phyloP scores from a whole-genome alignment of 2,888 invertebrate genomes.

The Acleris laterana region DNA sequence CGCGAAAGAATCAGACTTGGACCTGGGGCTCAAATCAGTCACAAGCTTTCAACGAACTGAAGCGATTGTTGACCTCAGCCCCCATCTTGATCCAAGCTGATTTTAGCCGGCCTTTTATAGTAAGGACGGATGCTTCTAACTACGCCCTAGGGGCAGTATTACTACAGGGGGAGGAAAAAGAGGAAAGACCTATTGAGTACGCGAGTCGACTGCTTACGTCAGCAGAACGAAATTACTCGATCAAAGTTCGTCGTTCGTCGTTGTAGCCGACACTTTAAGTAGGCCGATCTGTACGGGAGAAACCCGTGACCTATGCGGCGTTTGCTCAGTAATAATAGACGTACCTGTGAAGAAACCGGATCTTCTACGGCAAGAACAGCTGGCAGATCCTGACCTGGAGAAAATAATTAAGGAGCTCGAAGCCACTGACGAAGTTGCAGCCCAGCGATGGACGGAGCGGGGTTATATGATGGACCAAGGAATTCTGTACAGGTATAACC shows the following conservation, averaged over 20 bases:
- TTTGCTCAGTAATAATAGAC: slow-evolving; percentile 40
- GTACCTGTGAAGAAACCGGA: slow-evolving; percentile 31
- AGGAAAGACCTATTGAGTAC: background rate
- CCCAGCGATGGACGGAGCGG: background rate
- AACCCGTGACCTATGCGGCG: slow-evolving; percentile 24
- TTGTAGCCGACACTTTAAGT: background rate
- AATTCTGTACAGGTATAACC: background rate
- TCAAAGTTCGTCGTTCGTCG: no score
- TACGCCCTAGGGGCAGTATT: no score
- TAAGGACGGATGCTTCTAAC: no score
- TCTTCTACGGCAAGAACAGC: slow-evolving; percentile 39
- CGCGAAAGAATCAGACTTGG: no score
- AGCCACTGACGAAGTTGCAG: slow-evolving; percentile 10
- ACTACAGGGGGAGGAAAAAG: no score
- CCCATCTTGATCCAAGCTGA: no score
- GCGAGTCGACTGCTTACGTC: background rate
- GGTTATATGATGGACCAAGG: slow-evolving; percentile 4
- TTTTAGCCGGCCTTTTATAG: no score
- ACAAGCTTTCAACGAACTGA: no score
- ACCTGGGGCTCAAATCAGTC: no score
- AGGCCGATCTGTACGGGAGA: background rate
- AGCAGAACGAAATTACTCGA: background rate
- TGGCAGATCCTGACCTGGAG: slow-evolving; percentile 39
- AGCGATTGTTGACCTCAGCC: no score
- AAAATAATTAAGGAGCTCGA: slow-evolving; percentile 44